Percentiles rank a stretch among this genome's conserved stretches.
phyloP scores from a whole-genome alignment of 1,140 invertebrate species.

The Lamellibrachia luymesi region DNA sequence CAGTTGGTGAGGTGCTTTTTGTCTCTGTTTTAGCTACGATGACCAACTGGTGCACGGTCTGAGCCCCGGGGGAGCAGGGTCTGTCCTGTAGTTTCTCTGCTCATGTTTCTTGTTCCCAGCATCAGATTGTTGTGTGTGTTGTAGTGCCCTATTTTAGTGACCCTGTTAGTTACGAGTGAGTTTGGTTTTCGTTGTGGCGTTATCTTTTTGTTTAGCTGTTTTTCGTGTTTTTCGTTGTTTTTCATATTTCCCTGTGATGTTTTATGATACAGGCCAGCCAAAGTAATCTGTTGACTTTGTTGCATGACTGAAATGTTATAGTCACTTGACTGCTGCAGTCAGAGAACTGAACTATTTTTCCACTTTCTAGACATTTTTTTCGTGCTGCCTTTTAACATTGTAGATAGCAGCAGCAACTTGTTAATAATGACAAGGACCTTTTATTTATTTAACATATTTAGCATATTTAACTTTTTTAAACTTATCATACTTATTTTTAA shows the following conservation, averaged over 20 bases:
- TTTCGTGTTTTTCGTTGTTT: neutral
- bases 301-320: neutral
- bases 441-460: too few species aligned
- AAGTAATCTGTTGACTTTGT: neutral
- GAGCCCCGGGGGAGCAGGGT: neutral
- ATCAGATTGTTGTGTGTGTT: neutral
- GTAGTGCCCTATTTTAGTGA: neutral
- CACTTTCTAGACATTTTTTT: too few species aligned
- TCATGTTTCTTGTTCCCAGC: neutral
- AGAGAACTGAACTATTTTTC: too few species aligned
- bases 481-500: too few species aligned
- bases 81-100: slow-evolving; percentile 20
- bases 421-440: too few species aligned
- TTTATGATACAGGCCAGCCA: neutral
- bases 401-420: too few species aligned
- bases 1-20: slow-evolving; percentile 24
- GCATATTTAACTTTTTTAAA: too few species aligned
- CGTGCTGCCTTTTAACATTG: too few species aligned
- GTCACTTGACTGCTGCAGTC: neutral
- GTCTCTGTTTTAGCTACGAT: slow-evolving; percentile 47
- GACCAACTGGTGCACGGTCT: slow-evolving; percentile 41
- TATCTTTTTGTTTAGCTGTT: neutral
- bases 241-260: neutral
- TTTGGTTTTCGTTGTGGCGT: neutral
- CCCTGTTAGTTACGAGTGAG: neutral